Evolutionary conservation across 1,140 invertebrate species (phyloP), one percentile per base, ranked within the genome.

Genomic region (Drosophila parvula): DNA sequence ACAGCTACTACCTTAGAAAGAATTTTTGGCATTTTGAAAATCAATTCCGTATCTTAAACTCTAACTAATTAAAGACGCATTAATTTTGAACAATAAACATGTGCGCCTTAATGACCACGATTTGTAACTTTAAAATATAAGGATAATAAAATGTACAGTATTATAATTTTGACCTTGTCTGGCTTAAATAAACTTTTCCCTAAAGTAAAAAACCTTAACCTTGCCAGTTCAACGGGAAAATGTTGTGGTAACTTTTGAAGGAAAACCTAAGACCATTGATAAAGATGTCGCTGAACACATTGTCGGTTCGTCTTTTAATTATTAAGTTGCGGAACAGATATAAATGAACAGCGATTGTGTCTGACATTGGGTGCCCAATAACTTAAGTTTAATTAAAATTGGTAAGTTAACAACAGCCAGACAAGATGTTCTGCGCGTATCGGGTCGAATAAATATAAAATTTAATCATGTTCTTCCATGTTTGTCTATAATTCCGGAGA

Each of bases 311-410:
- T 43, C 44, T 45, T 65, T 65, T 65, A 62, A 74, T 51, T 71
- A 64, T 74, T 63, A 43, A 55, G 44, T 56, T 56, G 74, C 50
- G 34, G n/a, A 58, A 74, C 44, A 65, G 69, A 74, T 74, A 57
- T 55, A 73, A 69, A 59, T 43, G 30, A 18, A 38, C 27, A 38
- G 32, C 14, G 51, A 58, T 69, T 43, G 51, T 22, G 44, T 8
- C 22, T 47, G 14, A 14, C 30, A 41, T 44, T 67, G 38, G 43
- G 9, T 30, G 44, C 34, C 50, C 9, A 43, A 27, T 40, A 48
- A 27, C 64, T 51, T 79, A 83, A 70, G 16, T 58, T 68, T 83
- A 83, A 83, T 83, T 83, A 73, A 84, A 83, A 64, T 64, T 75
- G 61, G 63, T 78, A 63, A 73, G 71, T 53, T 74, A 60, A 61